Base-by-base conservation (phyloP, 2,797 vertebrate genomes). In the Lacerta agilis region DNA sequence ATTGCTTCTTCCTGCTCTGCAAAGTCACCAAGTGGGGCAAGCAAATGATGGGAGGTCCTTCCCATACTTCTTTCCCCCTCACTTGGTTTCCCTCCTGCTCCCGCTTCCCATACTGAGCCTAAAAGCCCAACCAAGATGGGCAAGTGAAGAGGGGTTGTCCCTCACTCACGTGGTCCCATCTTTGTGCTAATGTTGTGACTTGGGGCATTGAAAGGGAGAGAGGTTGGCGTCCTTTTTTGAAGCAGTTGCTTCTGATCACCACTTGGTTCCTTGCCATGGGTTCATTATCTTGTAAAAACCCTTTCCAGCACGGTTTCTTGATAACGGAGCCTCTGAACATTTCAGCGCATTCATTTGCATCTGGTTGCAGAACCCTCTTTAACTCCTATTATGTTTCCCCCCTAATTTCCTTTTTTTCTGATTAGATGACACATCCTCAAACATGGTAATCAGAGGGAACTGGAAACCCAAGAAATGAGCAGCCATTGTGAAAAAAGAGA, bases 401-500 rank as follows among this genome's bases (percentile, higher is more conserved):
- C 8, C 66, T 45, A 58, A 77, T 85, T 79, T 89, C 71, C 5
- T 76, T 41, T 45, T 73, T 73, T 17, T 49, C 66, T 66, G 49
- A 86, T 82, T 41, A 78, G 18, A 79, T 64, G 29, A 73, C 20
- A n/a, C 11, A 3, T 29, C 85, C 81, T 75, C 71, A 87, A 36
- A 77, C n/a, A 27, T 1, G 38, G 33, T 90, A 89, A 85, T 81
- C 78, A 86, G 0, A 45, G 76, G 23, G 71, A 45, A 7, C 41
- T 88, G 82, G 66, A 61, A 87, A 58, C 71, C 43, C 82, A 87
- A 84, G 82, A 87, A 84, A 87, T 90, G 77, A 84, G n/a, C 67
- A 85, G 82, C 86, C 79, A 67, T 18, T n/a, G 36, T 71, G 84
- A 87, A 72, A 72, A 1, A 75, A 61, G 77, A 72, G 43, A 61